Percentiles rank a stretch among this genome's conserved stretches.
These are phyloP conservation scores for Myrmophylax atrothorax DNA, from an alignment of 2,113 vertebrate species.

Conservation along the genomic window DNA sequence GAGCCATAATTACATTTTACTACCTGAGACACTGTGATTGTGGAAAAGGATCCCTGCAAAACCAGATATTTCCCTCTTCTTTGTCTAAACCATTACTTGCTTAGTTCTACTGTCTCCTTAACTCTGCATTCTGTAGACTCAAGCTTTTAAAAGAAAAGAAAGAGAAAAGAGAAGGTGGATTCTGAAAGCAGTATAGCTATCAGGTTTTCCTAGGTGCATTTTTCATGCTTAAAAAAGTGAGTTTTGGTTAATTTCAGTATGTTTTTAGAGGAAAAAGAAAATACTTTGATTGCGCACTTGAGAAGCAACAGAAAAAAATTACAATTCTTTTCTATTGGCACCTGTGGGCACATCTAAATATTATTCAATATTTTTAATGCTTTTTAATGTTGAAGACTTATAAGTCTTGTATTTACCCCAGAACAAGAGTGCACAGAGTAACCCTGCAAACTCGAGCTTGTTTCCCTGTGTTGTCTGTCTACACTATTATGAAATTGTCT, in stretches of 20 bases:
- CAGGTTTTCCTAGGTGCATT: background rate
- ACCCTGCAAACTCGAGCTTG: background rate
- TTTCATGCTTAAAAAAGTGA: background rate
- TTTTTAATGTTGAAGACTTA: background rate
- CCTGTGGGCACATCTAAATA: background rate
- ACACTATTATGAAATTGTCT: background rate
- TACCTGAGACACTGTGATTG: background rate
- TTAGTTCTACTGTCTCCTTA: background rate
- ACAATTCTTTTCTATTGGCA: accelerated
- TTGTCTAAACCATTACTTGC: background rate
- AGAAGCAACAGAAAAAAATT: background rate
- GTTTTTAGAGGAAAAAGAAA: background rate
- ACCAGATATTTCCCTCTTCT: background rate
- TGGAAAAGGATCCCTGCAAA: background rate
- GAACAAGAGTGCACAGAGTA: background rate
- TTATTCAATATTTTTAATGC: background rate
- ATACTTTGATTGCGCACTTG: background rate
- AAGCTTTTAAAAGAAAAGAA: background rate
- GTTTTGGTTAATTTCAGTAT: background rate
- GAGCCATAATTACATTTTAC: background rate
- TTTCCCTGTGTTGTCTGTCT: background rate
- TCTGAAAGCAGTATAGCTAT: background rate
- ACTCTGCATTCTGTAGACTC: background rate
- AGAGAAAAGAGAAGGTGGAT: background rate
- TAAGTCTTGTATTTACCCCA: background rate